Evolutionary conservation across 2,113 vertebrate species (phyloP).

Genomic region (Rattus norvegicus): DNA sequence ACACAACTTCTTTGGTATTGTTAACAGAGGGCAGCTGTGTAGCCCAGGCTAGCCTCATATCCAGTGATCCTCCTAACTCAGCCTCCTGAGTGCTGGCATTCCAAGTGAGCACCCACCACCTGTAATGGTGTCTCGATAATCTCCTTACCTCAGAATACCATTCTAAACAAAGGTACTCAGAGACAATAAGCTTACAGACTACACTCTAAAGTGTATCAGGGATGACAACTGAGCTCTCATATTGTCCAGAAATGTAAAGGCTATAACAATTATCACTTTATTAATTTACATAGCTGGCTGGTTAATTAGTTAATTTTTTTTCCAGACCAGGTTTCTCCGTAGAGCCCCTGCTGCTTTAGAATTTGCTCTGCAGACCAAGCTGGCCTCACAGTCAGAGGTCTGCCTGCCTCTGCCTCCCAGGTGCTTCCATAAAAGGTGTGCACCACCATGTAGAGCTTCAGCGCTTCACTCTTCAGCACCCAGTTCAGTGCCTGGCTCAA

Average conservation of each 20-base stretch:
- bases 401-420: background rate
- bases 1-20: background rate
- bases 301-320: background rate
- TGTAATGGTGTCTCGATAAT: background rate
- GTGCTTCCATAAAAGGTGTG: background rate
- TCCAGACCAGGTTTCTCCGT: background rate
- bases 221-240: background rate
- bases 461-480: background rate
- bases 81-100: background rate
- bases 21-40: background rate
- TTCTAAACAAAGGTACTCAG: background rate
- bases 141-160: background rate
- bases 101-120: too few species aligned
- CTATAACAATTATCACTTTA: background rate
- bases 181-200: background rate
- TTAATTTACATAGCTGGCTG: background rate
- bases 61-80: background rate
- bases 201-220: background rate
- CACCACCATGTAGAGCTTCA: accelerated
- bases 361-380: background rate
- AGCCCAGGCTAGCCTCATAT: background rate
- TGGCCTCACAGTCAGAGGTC: background rate
- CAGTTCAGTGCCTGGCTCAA: background rate
- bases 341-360: background rate
- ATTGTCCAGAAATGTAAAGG: background rate